phyloP scores from a whole-genome alignment of 2,113 vertebrate genomes.

The Anthoscopus minutus region DNA sequence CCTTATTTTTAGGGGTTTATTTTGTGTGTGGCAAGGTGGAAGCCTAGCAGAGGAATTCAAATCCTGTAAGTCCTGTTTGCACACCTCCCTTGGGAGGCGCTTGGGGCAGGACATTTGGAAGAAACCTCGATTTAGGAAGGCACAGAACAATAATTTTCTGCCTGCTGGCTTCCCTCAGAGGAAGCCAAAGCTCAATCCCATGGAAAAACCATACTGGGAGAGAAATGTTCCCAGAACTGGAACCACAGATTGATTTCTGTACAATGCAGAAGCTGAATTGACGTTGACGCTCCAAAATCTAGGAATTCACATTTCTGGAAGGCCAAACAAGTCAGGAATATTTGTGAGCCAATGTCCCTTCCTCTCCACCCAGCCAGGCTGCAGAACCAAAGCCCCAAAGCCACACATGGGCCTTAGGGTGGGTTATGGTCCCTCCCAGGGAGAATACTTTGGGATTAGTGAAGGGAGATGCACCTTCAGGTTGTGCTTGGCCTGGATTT shows the following conservation, averaged over 20 bases:
- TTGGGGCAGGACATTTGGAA: not conserved
- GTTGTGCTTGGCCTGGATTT: no score
- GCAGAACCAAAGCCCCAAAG: not conserved
- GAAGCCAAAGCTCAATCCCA: not conserved
- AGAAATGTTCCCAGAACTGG: not conserved
- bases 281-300: not conserved
- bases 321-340: not conserved
- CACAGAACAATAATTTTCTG: not conserved
- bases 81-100: not conserved
- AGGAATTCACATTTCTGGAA: not conserved
- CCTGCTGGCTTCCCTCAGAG: not conserved
- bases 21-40: not conserved
- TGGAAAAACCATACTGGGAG: not conserved
- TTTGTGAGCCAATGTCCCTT: not conserved
- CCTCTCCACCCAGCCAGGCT: no score
- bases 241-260: not conserved
- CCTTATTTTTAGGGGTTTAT: not conserved
- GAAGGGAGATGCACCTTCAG: not conserved
- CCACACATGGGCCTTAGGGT: accelerated
- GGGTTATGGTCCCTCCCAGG: not conserved
- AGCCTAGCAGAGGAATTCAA: not conserved
- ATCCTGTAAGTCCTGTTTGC: not conserved
- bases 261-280: accelerated
- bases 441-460: not conserved
- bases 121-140: not conserved